A percentile compares a stretch with the other conserved stretches of the same genome.
phyloP scores from a whole-genome alignment of 2,113 vertebrate genomes.

The Caranx melampygus region DNA sequence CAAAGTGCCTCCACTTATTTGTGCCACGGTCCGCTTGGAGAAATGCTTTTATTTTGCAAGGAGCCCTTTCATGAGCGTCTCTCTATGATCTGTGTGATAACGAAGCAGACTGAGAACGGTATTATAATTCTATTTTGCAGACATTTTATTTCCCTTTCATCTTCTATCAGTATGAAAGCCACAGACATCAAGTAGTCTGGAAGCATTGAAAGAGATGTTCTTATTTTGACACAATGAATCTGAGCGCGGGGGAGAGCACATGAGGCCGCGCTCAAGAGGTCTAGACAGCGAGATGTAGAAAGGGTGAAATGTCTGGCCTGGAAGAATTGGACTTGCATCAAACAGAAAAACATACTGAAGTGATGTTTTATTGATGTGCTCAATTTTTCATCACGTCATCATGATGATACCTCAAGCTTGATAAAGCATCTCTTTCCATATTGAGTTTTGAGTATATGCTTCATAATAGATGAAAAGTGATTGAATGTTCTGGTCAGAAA shows the following conservation, averaged over 20 bases:
- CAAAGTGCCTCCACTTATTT: slow-evolving; percentile 68
- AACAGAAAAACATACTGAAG: slow-evolving; percentile 34
- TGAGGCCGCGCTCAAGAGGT: slow-evolving; percentile 23
- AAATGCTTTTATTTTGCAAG: slow-evolving; percentile 51
- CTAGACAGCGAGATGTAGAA: slow-evolving; percentile 10
- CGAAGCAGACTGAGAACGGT: slow-evolving; percentile 32
- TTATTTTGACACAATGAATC: slow-evolving; percentile 60
- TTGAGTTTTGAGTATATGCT: slow-evolving; percentile 58
- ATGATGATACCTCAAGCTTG: slow-evolving; percentile 48
- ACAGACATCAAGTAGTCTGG: slow-evolving; percentile 57
- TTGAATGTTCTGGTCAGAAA: slow-evolving; percentile 65
- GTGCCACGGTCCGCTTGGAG: slow-evolving; percentile 26
- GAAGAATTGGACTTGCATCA: slow-evolving; percentile 10
- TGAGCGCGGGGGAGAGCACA: slow-evolving; percentile 13
- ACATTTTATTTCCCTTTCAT: slow-evolving; percentile 71
- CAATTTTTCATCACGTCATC: slow-evolving; percentile 45
- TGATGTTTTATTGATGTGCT: slow-evolving; percentile 46
- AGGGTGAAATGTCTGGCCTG: slow-evolving; percentile 22
- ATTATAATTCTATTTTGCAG: slow-evolving; percentile 57
- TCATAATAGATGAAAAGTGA: slow-evolving; percentile 68
- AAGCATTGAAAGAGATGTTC: slow-evolving; percentile 44
- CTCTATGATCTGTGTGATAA: slow-evolving; percentile 69
- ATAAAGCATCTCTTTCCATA: slow-evolving; percentile 54
- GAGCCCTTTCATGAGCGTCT: slow-evolving; percentile 52
- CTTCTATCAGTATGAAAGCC: slow-evolving; percentile 64